Evolutionary conservation across 2,888 invertebrate genomes (phyloP).

Genomic region (Eustalomyia histrio): DNA sequence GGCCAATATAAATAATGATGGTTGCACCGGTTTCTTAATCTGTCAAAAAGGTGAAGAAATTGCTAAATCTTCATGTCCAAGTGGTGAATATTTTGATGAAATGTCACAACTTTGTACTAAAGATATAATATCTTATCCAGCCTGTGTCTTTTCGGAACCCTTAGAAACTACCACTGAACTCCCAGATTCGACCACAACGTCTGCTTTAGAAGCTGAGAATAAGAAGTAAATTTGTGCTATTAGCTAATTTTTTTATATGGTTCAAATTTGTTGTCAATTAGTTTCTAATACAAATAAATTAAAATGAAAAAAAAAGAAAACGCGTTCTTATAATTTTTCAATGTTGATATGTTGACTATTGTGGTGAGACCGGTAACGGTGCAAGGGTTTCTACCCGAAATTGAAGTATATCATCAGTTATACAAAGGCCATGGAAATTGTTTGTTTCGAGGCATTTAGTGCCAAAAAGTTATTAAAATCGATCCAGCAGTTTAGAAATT

Average conservation of each 20-base stretch:
- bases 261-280: background rate
- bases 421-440: too few species aligned
- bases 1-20: constrained; percentile 72
- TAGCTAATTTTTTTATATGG: too few species aligned
- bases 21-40: constrained; percentile 71
- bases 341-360: too few species aligned
- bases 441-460: too few species aligned
- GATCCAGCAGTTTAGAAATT: too few species aligned
- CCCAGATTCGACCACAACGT: constrained; percentile 33
- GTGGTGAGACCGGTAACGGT: too few species aligned
- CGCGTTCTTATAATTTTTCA: too few species aligned
- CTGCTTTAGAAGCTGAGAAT: constrained; percentile 63
- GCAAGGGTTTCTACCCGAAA: too few species aligned
- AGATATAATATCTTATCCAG: constrained; percentile 69
- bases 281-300: background rate
- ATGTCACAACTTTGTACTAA: constrained; percentile 71
- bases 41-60: constrained; percentile 73
- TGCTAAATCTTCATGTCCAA: constrained; percentile 70
- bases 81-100: constrained; percentile 72
- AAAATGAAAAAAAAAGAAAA: background rate
- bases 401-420: too few species aligned
- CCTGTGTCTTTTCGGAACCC: constrained; percentile 68
- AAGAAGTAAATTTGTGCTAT: constrained; percentile 60
- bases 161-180: background rate
- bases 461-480: too few species aligned